Conservation (phyloP, 2,113 vertebrate genomes). For the Dolichotis patagonum region DNA sequence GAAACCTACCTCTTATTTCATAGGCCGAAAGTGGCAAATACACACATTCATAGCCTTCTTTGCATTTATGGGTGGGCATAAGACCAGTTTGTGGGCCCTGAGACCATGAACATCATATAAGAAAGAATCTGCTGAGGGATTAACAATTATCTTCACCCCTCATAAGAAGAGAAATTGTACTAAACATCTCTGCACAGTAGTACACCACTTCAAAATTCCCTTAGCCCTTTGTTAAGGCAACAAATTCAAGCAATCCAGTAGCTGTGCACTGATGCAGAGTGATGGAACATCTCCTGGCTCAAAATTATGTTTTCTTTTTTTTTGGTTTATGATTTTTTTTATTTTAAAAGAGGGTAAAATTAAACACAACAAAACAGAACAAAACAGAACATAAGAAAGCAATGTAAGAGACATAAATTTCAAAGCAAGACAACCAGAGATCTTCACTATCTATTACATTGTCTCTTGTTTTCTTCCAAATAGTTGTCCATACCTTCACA, state of each 20-base stretch:
- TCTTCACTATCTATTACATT: no score
- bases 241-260: not conserved
- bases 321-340: no score
- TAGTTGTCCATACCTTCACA: no score
- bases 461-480: no score
- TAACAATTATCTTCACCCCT: not conserved
- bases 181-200: not conserved
- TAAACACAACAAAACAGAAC: no score
- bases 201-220: not conserved
- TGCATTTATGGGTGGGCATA: not conserved
- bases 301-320: not conserved
- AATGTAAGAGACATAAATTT: no score
- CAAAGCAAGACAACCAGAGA: no score
- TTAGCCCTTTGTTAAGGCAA: not conserved
- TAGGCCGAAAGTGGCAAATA: not conserved
- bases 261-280: not conserved
- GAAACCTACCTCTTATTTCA: not conserved
- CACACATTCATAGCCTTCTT: not conserved
- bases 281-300: not conserved
- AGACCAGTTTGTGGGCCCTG: not conserved
- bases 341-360: no score
- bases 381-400: no score
- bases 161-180: not conserved
- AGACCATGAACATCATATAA: not conserved
- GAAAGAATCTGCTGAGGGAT: not conserved